Evolutionary conservation across 1,140 invertebrate genomes (phyloP), one percentile per base, ranked within the genome.

Genomic region (Colletes latitarsis): DNA sequence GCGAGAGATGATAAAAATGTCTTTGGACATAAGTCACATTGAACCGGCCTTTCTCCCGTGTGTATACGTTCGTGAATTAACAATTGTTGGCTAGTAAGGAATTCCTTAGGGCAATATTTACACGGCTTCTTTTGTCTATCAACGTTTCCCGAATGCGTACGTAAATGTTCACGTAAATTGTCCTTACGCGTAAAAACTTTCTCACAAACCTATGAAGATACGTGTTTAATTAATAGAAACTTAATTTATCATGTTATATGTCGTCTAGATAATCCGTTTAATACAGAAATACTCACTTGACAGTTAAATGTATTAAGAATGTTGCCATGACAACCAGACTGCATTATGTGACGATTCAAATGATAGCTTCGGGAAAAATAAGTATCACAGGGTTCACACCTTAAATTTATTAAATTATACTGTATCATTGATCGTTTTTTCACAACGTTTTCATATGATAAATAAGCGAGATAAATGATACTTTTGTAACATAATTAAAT

Each of bases 331-430:
- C 96, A 97, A 8, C 95, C 96, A 17, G 96, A 96, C 87, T 96
- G 96, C 82, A 94, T 93, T 83, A 96, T 94, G 89, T 97, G 97
- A 41, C 96, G 94, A 87, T 96, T 95, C 71, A 97, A 91, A 85
- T 97, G 96, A 87, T 96, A 97, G 82, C 96, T 96, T 60, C 96
- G 93, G 19, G 96, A 96, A 85, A 97, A 97, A 76, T 95, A 95
- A 86, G 94, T 94, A 83, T 95, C 94, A 85, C 95, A 96, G 52
- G 93, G 92, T 4, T 93, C 92, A 87, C 95, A 96, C 77, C 94
- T 94, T 72, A 92, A 94, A 15, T 92, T 92, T 82, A 41, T 73
- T 10, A 60, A 67, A 19, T 70, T 66, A 70, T 62, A 55, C 55
- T 12, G 64, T 6, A 58, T 3, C 6, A 0, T 69, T 89, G 88